Base-by-base conservation (phyloP, 1,140 invertebrate genomes). In the Papilio polyxenes region DNA sequence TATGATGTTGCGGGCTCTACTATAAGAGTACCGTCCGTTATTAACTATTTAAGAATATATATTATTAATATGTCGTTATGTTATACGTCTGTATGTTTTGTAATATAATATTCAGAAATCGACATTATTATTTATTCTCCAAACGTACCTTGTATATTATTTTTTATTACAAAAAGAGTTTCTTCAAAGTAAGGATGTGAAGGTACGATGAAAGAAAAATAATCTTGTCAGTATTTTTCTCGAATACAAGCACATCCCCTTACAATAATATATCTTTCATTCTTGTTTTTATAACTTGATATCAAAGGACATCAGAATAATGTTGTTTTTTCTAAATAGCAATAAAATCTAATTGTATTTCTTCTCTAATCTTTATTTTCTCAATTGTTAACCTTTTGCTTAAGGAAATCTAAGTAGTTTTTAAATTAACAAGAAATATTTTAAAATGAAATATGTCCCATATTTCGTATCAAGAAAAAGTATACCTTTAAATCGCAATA, bases 161-260 rank as follows among this genome's bases (percentile, higher is more conserved):
- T 23, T 23, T 65, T 65, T 65, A 65, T 65, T 31, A 31, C 11
- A 37, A n/a, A 62, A 65, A 31, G 13, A 65, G 62, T 13, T 31
- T 65, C 23, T 31, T 65, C 62, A 31, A 65, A 65, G 62, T 65
- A 13, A 65, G 62, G 23, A 23, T 65, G 62, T 65, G 8, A 62
- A 62, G 59, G 20, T 62, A 62, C 59, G 59, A 62, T 23, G 23
- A 31, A 65, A 65, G 62, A 37, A 65, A 59, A 59, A 59, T 59
- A 59, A 59, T 59, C 56, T 59, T 59, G 0, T 17, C 0, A 15
- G 51, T 65, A 31, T 65, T 65, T 65, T 31, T 65, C 20, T 62
- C 20, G 9, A 62, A 31, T 65, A 65, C 23, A 65, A 23, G n/a
- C n/a, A 6, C 15, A 13, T 65, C 11, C 56, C 4, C 62, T 31